phyloP scores from a whole-genome alignment of 2,113 vertebrate genomes.

The Numida meleagris region DNA sequence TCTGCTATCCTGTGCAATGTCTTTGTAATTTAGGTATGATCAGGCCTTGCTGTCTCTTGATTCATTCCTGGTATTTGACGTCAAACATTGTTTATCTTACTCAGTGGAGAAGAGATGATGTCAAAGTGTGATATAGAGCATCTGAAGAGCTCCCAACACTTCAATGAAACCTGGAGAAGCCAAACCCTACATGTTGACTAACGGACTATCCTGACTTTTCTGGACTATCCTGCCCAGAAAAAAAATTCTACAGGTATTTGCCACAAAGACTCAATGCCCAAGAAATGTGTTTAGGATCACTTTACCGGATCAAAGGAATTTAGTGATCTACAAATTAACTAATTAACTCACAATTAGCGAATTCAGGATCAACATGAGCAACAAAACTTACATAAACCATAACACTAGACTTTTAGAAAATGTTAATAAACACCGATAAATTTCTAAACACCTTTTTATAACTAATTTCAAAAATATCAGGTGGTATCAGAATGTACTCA shows the following conservation, averaged over 20 bases:
- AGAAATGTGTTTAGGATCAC: neutral
- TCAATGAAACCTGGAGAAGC: neutral
- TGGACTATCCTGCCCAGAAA: neutral
- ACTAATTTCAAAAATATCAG: neutral
- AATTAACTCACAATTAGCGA: constrained; percentile 5
- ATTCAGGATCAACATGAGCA: neutral
- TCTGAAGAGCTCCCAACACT: neutral
- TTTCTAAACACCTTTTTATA: neutral
- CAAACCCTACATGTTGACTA: neutral
- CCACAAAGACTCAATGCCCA: neutral
- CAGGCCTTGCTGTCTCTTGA: neutral
- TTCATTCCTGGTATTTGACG: neutral
- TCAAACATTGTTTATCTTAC: neutral
- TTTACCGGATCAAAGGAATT: neutral
- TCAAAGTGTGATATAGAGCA: neutral
- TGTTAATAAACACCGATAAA: neutral
- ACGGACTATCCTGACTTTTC: no score
- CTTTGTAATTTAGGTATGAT: neutral
- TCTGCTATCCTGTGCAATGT: neutral
- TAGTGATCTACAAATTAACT: constrained; percentile 16
- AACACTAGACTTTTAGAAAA: neutral
- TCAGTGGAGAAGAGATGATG: neutral
- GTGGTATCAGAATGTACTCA: neutral
- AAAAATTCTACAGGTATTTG: neutral
- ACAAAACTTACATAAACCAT: neutral